Evolutionary conservation across 2,113 vertebrate genomes (phyloP).

Genomic region (Pseudois nayaur): DNA sequence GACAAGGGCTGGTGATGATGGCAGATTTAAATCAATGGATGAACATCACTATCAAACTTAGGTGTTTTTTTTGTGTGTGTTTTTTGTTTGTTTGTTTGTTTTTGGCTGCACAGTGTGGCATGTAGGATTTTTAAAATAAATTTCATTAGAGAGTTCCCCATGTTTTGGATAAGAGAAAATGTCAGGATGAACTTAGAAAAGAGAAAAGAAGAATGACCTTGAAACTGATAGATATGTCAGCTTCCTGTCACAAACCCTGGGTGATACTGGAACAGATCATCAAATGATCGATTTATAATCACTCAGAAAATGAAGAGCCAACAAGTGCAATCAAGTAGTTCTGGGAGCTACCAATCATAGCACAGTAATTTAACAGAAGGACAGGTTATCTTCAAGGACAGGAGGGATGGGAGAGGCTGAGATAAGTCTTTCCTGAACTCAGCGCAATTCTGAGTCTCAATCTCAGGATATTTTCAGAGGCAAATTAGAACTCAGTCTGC

Average conservation of each 20-base stretch:
- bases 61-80: background rate
- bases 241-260: background rate
- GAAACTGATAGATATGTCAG: background rate
- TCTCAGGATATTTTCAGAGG: background rate
- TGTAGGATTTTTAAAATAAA: background rate
- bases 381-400: background rate
- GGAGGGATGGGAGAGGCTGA: background rate
- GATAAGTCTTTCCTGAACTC: background rate
- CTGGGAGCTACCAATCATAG: background rate
- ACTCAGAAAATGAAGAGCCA: conserved; percentile 27
- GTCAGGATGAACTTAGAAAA: background rate
- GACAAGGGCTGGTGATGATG: background rate
- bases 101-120: background rate
- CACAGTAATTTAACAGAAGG: background rate
- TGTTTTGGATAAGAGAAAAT: background rate
- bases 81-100: background rate
- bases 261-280: background rate
- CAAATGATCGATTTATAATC: conserved; percentile 18
- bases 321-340: background rate
- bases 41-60: background rate
- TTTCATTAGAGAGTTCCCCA: background rate
- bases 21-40: background rate
- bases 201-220: background rate
- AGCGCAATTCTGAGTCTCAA: background rate
- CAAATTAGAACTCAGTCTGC: background rate